A percentile compares a stretch with the other conserved stretches of the same genome.
phyloP scores from a whole-genome alignment of 2,797 vertebrate genomes.

The Semaprochilodus insignis region DNA sequence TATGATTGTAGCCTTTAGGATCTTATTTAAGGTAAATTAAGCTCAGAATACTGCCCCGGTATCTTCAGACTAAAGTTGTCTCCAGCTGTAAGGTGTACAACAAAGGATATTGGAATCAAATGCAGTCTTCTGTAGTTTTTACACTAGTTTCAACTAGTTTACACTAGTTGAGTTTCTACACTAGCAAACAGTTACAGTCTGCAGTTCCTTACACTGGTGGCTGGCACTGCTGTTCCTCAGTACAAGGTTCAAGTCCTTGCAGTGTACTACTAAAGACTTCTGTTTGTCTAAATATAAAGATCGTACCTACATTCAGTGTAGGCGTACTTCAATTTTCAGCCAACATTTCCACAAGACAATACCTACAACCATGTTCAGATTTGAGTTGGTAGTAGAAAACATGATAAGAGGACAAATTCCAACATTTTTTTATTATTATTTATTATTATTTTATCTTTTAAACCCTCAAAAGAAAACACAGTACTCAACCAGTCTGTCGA shows the following conservation, averaged over 20 bases:
- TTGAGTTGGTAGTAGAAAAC: neutral
- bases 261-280: conserved; percentile 48
- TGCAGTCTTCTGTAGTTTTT: neutral
- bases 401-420: conserved; percentile 1
- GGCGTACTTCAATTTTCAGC: neutral
- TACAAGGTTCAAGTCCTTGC: conserved; percentile 63
- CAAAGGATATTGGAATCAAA: neutral
- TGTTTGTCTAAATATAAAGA: conserved; percentile 41
- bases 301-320: neutral
- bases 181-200: conserved; percentile 27
- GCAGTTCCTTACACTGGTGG: conserved; percentile 48
- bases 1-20: neutral
- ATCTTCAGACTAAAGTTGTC: neutral
- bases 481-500: conserved; percentile 49
- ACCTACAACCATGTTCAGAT: neutral
- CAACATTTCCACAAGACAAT: neutral
- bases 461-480: conserved; percentile 54
- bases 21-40: neutral
- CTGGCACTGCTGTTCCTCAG: conserved; percentile 56
- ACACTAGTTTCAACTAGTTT: too few relatives aligned
- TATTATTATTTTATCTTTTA: conserved; percentile 42
- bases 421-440: conserved; percentile 1
- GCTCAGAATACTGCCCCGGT: neutral
- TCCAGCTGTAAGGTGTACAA: neutral
- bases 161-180: neutral